These are phyloP conservation scores for Cantharis rufa DNA, from an alignment of 2,888 invertebrate species.

Conservation along the genomic window DNA sequence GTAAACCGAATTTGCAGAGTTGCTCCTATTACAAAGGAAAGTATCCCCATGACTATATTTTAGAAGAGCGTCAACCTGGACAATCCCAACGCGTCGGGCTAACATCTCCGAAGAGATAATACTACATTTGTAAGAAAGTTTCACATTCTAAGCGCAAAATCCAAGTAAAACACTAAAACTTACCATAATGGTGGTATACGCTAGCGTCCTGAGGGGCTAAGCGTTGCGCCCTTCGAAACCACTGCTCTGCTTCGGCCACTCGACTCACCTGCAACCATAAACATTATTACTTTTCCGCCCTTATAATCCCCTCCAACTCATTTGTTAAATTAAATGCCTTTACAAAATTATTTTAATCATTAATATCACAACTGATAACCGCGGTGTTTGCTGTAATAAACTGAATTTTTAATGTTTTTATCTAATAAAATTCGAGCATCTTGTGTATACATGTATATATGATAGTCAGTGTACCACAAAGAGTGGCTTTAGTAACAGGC, in stretches of 20 bases:
- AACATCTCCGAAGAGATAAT: conserved; percentile 42
- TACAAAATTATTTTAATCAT: conserved; percentile 22
- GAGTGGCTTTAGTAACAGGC: conserved; percentile 10
- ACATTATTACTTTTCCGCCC: conserved; percentile 9
- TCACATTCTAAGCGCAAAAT: conserved; percentile 12
- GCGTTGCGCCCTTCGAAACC: conserved; percentile 83
- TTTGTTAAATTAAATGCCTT: conserved; percentile 23
- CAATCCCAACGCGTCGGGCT: conserved; percentile 40
- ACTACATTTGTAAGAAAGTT: conserved; percentile 34
- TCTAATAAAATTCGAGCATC: conserved; percentile 13
- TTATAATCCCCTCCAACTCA: conserved; percentile 8
- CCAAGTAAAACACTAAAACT: conserved; percentile 44
- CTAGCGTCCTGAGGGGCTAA: conserved; percentile 83
- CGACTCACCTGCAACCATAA: conserved; percentile 70
- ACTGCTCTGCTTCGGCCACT: conserved; percentile 81
- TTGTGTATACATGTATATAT: not conserved
- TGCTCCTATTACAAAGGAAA: not conserved
- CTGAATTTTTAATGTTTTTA: conserved; percentile 22
- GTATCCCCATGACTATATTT: conserved; percentile 28
- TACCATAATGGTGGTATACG: conserved; percentile 90
- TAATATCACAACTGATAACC: conserved; percentile 15
- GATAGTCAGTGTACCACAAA: conserved; percentile 2
- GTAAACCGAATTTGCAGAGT: not conserved
- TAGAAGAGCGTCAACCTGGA: conserved; percentile 30
- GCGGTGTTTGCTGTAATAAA: conserved; percentile 6